phyloP scores from a whole-genome alignment of 2,888 invertebrate genomes.

The Campoplex nolae region DNA sequence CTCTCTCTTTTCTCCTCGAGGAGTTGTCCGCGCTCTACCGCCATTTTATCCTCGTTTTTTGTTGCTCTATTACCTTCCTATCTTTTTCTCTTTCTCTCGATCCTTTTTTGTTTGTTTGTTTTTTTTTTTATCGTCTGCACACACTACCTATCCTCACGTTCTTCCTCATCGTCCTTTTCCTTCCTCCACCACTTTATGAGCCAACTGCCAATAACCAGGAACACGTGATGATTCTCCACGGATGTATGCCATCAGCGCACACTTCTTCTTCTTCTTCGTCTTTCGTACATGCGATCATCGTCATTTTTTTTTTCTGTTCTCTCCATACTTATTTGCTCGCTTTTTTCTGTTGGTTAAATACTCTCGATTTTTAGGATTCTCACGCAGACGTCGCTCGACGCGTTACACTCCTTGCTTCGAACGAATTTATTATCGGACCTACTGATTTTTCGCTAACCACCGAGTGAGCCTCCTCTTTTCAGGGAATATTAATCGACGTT shows the following conservation, averaged over 20 bases:
- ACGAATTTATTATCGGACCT: slow-evolving; percentile 48
- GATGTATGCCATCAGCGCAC: slow-evolving; percentile 70
- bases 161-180: slow-evolving; percentile 50
- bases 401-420: slow-evolving; percentile 3
- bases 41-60: slow-evolving; percentile 60
- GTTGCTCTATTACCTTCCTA: slow-evolving; percentile 45
- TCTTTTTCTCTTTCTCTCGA: slow-evolving; percentile 52
- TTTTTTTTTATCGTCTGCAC: slow-evolving; percentile 22
- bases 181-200: slow-evolving; percentile 73
- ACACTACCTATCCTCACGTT: slow-evolving; percentile 29
- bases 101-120: slow-evolving; percentile 71
- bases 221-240: slow-evolving; percentile 82
- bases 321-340: background rate
- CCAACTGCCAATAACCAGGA: slow-evolving; percentile 81
- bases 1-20: slow-evolving; percentile 39
- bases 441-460: slow-evolving; percentile 32
- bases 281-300: slow-evolving; percentile 16
- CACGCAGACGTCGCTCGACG: slow-evolving; percentile 10
- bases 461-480: background rate
- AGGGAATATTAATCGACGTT: slow-evolving; percentile 51
- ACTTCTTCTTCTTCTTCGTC: slow-evolving; percentile 19
- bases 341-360: slow-evolving; percentile 20
- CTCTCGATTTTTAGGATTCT: background rate
- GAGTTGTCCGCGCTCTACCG: slow-evolving; percentile 41
- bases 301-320: background rate